Conservation (phyloP, 2,797 vertebrate genomes). For the Acanthurus lineatus region DNA sequence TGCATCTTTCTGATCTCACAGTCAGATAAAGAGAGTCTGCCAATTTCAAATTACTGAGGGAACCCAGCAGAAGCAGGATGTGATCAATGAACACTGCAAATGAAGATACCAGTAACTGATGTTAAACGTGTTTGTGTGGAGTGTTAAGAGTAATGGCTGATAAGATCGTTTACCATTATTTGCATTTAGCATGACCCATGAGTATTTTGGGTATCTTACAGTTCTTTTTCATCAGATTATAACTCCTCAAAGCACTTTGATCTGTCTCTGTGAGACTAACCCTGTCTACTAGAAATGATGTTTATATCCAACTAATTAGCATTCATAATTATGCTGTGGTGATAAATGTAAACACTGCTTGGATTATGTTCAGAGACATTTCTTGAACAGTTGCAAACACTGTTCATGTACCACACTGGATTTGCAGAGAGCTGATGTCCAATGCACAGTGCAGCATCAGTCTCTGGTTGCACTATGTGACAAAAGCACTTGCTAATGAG, state of each 20-base stretch:
- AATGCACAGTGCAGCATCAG: no score
- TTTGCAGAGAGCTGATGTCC: no score
- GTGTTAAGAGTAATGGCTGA: constrained; percentile 5
- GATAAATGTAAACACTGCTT: no score
- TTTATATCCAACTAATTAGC: no score
- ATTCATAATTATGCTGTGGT: no score
- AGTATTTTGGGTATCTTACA: not conserved
- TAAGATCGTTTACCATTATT: constrained; percentile 2
- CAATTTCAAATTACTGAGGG: not conserved
- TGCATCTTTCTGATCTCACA: constrained; percentile 14
- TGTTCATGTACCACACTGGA: no score
- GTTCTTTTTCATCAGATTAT: constrained; percentile 6
- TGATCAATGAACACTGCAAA: constrained; percentile 16
- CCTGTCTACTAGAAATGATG: no score
- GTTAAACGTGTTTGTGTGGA: constrained; percentile 1
- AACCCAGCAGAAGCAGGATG: not conserved
- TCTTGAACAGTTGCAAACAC: no score
- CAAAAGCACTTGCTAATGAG: no score
- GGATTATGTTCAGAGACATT: no score
- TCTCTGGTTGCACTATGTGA: no score
- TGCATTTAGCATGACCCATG: not conserved
- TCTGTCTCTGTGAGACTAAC: not conserved
- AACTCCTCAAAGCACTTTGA: not conserved
- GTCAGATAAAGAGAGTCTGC: constrained; percentile 4
- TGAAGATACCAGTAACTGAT: constrained; percentile 14